Evolutionary conservation across 2,113 vertebrate species (phyloP).

Genomic region (Nycticryphes semicollaris): DNA sequence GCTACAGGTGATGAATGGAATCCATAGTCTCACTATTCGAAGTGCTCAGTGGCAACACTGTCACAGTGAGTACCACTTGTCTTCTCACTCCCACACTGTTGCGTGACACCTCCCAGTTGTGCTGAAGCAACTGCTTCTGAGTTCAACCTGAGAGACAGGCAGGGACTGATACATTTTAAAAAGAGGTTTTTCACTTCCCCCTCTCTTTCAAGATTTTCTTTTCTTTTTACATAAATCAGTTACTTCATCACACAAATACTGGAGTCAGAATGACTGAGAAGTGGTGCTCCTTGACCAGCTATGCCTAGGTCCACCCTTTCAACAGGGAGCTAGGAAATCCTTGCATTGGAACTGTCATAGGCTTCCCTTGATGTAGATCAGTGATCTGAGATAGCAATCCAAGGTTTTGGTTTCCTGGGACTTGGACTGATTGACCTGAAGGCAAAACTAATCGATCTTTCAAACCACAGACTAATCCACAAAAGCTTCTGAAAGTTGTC

Average conservation of each 20-base stretch:
- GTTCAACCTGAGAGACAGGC: background rate
- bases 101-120: conserved; percentile 1
- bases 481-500: background rate
- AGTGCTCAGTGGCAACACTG: background rate
- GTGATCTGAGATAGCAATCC: background rate
- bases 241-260: background rate
- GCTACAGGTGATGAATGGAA: background rate
- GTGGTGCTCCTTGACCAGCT: background rate
- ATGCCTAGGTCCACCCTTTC: background rate
- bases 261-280: background rate
- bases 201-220: background rate
- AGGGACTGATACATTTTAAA: background rate
- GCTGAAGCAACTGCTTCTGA: background rate
- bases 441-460: background rate
- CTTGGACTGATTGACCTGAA: background rate
- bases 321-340: background rate
- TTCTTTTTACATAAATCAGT: background rate
- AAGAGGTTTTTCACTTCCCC: background rate
- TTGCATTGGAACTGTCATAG: background rate
- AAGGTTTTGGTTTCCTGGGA: background rate
- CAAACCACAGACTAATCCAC: background rate
- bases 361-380: background rate
- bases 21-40: background rate
- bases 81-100: background rate
- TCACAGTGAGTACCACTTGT: rapidly evolving